Evolutionary conservation across 2,888 invertebrate genomes (phyloP), one percentile per base, ranked within the genome.

Genomic region (Hyalella azteca): DNA sequence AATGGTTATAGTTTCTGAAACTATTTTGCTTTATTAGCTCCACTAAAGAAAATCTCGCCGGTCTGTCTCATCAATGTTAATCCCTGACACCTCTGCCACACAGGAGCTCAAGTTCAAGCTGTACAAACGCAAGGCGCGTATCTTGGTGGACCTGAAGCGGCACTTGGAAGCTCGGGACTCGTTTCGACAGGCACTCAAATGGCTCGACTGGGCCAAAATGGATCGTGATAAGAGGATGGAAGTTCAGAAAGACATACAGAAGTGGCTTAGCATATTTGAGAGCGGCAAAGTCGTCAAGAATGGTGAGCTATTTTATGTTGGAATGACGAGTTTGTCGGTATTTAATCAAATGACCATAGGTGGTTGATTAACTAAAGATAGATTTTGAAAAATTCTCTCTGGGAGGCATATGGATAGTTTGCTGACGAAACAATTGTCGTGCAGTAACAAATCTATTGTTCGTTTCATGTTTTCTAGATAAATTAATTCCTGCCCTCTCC

Each of bases 171-270:
- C 84, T 19, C 66, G 81, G 5, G 84, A 84, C 22, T 79, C 84
- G n/a, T 84, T 76, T 77, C 78, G 82, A 11, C 84, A 84, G 60
- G 84, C 84, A 3, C 81, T 84, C 66, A 84, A 84, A 66, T 84
- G 82, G 82, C 73, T 84, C 9, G 84, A 84, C 50, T 84, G 84
- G 84, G 84, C 82, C 75, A 84, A 84, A 73, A 81, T 82, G 79
- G 84, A 84, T 39, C 73, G 84, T 19, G 84, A 84, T 39, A 82
- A 81, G 73, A 79, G 84, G 60, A 82, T 84, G 45, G 84, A 84
- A 22, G 78, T 77, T 26, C 84, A 84, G 73, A 82, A 54, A 1
- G 84, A 84, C 15, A 79, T 84, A 32, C 84, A 84, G 29, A 82
- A 79, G 41, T 84, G 84, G 84, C 79, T 84, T 39, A 80, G 81